A percentile compares a stretch with the other conserved stretches of the same genome.
These are phyloP conservation scores for Liopterus haemorrhoidalis DNA, from an alignment of 2,888 invertebrate species.

Conservation along the genomic window DNA sequence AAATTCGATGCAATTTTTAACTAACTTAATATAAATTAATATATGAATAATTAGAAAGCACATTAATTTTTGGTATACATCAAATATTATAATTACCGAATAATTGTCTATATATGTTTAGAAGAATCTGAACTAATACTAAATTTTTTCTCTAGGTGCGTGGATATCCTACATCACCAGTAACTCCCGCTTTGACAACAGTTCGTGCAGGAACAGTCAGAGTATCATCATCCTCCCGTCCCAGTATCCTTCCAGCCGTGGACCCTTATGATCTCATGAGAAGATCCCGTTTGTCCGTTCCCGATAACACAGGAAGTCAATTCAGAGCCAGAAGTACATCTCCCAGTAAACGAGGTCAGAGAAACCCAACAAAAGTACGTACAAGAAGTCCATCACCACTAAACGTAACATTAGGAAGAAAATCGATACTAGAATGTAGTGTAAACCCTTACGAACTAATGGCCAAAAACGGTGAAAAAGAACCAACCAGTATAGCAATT, in stretches of 20 bases:
- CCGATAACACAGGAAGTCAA: slow-evolving; percentile 36
- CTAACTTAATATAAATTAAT: too few relatives aligned
- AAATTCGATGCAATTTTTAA: too few relatives aligned
- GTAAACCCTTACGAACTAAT: slow-evolving; percentile 80
- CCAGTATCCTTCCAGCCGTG: slow-evolving; percentile 55
- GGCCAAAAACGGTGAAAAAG: slow-evolving; percentile 44
- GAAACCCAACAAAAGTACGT: slow-evolving; percentile 27
- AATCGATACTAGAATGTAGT: slow-evolving; percentile 75
- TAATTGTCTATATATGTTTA: background rate
- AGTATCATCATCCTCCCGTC: slow-evolving; percentile 54
- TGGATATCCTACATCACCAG: slow-evolving; percentile 40
- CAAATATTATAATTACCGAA: background rate
- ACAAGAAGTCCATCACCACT: slow-evolving; percentile 19
- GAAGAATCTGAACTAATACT: background rate
- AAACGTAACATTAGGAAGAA: slow-evolving; percentile 44
- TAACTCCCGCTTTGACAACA: slow-evolving; percentile 36
- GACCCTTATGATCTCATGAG: slow-evolving; percentile 83
- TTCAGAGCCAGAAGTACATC: slow-evolving; percentile 48
- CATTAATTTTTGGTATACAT: too few relatives aligned
- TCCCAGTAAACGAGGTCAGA: slow-evolving; percentile 36
- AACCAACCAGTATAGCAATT: slow-evolving; percentile 19
- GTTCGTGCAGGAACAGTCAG: slow-evolving; percentile 60
- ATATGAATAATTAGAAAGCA: too few relatives aligned
- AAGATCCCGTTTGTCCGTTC: slow-evolving; percentile 60
- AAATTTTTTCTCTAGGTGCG: slow-evolving; percentile 27